Conservation (phyloP, 2,797 vertebrate genomes). For the Tympanoctomys barrerae region DNA sequence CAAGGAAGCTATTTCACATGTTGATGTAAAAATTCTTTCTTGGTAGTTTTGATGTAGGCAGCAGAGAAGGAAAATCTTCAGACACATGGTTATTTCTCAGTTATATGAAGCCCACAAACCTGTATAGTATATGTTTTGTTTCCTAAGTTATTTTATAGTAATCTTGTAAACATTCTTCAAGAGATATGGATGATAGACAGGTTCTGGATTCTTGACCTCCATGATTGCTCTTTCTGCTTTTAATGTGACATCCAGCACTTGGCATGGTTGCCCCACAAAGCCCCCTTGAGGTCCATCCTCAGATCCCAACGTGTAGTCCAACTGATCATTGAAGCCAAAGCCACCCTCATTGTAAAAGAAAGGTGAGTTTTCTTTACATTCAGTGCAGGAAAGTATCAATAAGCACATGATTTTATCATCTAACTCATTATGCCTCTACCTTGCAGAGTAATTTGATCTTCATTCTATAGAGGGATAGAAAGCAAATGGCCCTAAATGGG, state of each 20-base stretch:
- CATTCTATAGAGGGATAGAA: conserved; percentile 22
- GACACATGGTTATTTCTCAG: not conserved
- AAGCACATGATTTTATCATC: not conserved
- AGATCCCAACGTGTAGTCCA: not conserved
- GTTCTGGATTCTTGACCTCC: not conserved
- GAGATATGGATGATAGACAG: not conserved
- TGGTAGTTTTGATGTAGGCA: not conserved
- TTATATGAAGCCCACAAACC: not conserved
- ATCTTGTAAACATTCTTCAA: not conserved
- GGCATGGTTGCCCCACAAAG: not conserved
- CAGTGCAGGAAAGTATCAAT: not conserved
- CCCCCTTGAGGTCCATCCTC: not conserved
- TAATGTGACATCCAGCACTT: not conserved
- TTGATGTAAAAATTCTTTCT: not conserved
- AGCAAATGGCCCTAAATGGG: conserved; percentile 19
- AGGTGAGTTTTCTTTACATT: not conserved
- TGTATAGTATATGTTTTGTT: not conserved
- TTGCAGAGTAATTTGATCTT: not conserved
- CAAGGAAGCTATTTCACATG: not conserved
- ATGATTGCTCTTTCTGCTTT: not conserved
- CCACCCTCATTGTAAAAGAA: not conserved
- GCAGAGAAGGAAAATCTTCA: not conserved
- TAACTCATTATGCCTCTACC: not conserved
- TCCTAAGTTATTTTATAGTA: not conserved
- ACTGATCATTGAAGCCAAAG: not conserved